Conservation (phyloP, 2,113 vertebrate species). For the Montifringilla adamsi region DNA sequence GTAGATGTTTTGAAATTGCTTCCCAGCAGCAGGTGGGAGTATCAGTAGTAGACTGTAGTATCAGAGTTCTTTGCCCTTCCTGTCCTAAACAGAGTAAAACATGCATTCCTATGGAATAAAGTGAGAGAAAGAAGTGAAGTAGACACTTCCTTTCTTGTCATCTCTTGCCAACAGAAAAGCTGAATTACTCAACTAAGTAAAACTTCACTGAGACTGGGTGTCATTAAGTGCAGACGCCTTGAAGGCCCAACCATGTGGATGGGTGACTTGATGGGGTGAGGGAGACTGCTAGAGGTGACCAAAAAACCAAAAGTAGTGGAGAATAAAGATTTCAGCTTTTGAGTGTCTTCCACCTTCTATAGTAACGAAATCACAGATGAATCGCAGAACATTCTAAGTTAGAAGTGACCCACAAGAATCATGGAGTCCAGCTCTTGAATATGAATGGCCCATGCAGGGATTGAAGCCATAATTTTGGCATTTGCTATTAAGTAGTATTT, state of each 20-base stretch:
- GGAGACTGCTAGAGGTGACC: neutral
- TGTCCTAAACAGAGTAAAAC: neutral
- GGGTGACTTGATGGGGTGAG: neutral
- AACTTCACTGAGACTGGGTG: neutral
- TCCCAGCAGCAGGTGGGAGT: neutral
- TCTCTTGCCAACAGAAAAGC: neutral
- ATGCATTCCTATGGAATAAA: neutral
- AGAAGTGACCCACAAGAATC: rapidly evolving
- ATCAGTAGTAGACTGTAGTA: neutral
- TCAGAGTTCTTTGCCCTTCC: neutral
- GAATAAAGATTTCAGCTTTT: neutral
- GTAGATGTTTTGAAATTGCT: neutral
- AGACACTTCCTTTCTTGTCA: neutral
- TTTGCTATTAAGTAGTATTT: neutral
- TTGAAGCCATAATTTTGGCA: neutral
- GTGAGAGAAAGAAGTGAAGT: neutral
- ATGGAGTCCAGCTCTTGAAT: neutral
- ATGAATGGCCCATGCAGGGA: neutral
- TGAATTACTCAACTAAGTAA: neutral
- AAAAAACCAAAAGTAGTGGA: neutral
- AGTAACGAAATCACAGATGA: neutral
- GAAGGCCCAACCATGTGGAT: neutral
- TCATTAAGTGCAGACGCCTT: neutral
- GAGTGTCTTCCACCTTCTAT: neutral
- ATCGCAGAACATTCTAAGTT: neutral